Conservation (phyloP, 2,888 invertebrate species). For the Diaperis boleti region DNA sequence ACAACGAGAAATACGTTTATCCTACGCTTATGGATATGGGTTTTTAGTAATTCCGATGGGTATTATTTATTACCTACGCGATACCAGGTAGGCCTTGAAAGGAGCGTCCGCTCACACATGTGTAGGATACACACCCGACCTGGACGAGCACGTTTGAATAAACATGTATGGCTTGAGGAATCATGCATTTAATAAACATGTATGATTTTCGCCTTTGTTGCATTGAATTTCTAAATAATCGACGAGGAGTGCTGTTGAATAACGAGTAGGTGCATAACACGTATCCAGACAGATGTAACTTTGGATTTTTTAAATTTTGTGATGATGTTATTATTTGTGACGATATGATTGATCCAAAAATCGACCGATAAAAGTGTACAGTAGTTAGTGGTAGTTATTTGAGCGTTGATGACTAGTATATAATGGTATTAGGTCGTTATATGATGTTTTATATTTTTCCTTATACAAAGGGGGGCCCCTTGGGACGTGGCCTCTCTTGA, state of each 20-base stretch:
- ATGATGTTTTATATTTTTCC: too few species aligned
- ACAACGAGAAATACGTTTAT: conserved; percentile 9
- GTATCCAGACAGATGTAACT: too few species aligned
- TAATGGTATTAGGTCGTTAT: too few species aligned
- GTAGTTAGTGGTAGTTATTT: too few species aligned
- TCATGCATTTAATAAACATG: conserved; percentile 25
- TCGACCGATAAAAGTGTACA: too few species aligned
- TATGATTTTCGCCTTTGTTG: conserved; percentile 22
- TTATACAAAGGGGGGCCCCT: too few species aligned
- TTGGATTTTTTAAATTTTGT: too few species aligned
- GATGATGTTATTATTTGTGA: too few species aligned
- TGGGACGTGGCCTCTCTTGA: too few species aligned
- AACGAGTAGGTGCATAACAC: neutral
- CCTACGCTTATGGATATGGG: conserved; percentile 10
- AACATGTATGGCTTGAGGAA: conserved; percentile 27
- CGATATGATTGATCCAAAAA: too few species aligned
- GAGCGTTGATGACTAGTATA: too few species aligned
- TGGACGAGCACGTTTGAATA: conserved; percentile 32
- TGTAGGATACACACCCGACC: conserved; percentile 9
- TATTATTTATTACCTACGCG: neutral
- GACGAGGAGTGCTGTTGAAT: conserved; percentile 12
- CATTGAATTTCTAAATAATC: conserved; percentile 21
- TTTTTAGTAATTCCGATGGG: neutral
- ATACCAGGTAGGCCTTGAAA: conserved; percentile 31
- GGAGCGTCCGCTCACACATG: conserved; percentile 37